Percentiles rank a stretch among this genome's conserved stretches.
Evolutionary conservation across 2,888 invertebrate species (phyloP).

Genomic region (Dione juno): DNA sequence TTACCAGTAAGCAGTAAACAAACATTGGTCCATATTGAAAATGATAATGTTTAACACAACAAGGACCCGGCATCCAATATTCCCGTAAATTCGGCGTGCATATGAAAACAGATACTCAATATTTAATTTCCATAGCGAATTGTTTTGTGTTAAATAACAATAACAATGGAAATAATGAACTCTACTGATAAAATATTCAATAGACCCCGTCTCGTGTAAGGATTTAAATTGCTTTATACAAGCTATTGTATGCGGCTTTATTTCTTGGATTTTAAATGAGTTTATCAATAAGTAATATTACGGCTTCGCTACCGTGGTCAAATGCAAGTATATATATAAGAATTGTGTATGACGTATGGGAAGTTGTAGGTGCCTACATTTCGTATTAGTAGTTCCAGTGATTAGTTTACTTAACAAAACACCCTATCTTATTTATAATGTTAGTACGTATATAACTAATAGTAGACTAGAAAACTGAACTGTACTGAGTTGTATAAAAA

Average conservation of each 20-base stretch:
- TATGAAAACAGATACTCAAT: constrained; percentile 35
- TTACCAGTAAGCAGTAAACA: background rate
- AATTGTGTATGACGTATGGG: too few species aligned
- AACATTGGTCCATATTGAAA: constrained; percentile 8
- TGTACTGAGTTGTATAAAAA: too few species aligned
- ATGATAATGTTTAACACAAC: constrained; percentile 9
- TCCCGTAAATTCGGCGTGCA: constrained; percentile 27
- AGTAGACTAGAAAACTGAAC: too few species aligned
- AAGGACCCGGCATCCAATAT: constrained; percentile 13
- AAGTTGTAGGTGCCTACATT: too few species aligned
- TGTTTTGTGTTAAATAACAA: constrained; percentile 41
- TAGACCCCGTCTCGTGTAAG: constrained; percentile 21
- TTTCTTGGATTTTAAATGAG: background rate
- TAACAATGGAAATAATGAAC: constrained; percentile 34
- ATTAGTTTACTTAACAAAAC: too few species aligned
- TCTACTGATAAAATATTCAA: constrained; percentile 40
- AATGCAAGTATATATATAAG: too few species aligned
- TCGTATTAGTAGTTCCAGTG: too few species aligned
- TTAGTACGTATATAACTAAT: too few species aligned
- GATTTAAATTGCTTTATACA: background rate
- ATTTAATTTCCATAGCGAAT: constrained; percentile 39
- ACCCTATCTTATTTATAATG: too few species aligned
- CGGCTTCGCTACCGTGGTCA: too few species aligned
- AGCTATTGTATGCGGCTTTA: background rate
- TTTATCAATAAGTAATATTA: too few species aligned